Base-by-base conservation (phyloP, 2,888 invertebrate genomes). In the Ametastegia equiseti region DNA sequence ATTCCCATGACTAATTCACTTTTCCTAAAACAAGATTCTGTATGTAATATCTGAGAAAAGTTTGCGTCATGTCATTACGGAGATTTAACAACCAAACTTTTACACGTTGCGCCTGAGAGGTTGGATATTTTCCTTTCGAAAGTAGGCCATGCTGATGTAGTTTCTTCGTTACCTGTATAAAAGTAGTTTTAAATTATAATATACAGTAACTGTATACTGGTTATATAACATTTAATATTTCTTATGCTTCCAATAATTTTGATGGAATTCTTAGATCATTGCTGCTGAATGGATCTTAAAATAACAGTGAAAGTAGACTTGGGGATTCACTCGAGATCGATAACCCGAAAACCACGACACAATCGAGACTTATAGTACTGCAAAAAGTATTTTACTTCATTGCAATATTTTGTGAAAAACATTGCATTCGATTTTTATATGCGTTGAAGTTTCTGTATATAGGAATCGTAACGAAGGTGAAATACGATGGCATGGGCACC, bases 61-160 rank as follows among this genome's bases (percentile, higher is more conserved):
- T 27, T 39, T 54, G 36, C 54, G 39, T 75, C 54, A 54, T 30
- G 1, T 54, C 11, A 75, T 75, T 50, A 54, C 54, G 3, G 5
- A 54, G 36, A 75, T 54, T 36, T 1, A 27, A 27, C 4, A 50
- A 27, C 5, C 50, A 13, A 39, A 36, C 33, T 19, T 33, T 75
- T 75, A 75, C 75, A 54, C 30, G 45, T 71, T 47, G 54, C 36
- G 33, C 19, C n/a, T 50, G 30, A 75, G 50, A 19, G 75, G 50
- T 54, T 30, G 13, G 19, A 50, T 54, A n/a, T 23, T 75, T 75
- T 54, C 54, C 6, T 19, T 75, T 75, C 5, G 54, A 75, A 75
- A 75, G 75, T 75, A 75, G 75, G 75, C 45, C 47, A 36, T 7
- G 19, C 75, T 45, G n/a, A n/a, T n/a, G 54, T 75, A 36, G 19